These are phyloP conservation scores for Coendou prehensilis DNA, from an alignment of 2,797 vertebrate species.

Conservation along the genomic window DNA sequence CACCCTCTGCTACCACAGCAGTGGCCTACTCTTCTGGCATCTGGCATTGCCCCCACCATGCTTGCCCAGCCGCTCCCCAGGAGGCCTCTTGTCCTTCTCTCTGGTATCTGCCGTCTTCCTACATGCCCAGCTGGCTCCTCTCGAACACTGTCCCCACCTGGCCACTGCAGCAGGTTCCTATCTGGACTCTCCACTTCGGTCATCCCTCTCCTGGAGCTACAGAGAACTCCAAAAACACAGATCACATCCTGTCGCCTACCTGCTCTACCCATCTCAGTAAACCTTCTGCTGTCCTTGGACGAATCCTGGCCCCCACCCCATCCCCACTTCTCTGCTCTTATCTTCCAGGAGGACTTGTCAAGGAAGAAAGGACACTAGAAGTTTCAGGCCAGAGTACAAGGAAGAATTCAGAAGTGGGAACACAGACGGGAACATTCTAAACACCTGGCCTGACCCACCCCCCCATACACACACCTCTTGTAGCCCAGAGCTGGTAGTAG, in stretches of 20 bases:
- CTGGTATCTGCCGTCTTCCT: background rate
- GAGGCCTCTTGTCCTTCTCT: background rate
- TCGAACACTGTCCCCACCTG: background rate
- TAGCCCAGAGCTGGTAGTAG: too few relatives aligned
- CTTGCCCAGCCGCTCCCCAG: background rate
- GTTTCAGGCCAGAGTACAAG: too few relatives aligned
- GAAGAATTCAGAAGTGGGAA: background rate
- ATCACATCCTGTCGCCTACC: background rate
- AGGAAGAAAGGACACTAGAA: background rate
- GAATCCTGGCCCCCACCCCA: background rate
- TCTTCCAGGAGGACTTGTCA: background rate
- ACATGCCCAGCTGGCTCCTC: background rate
- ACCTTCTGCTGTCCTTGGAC: background rate
- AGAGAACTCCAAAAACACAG: background rate
- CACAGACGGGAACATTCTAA: background rate
- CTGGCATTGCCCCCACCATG: background rate
- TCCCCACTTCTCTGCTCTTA: background rate
- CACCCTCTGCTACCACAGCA: background rate
- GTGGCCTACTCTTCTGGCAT: background rate
- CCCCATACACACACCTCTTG: background rate
- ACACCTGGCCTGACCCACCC: background rate
- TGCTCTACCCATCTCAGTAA: background rate
- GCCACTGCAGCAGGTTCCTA: background rate
- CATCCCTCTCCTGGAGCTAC: background rate
- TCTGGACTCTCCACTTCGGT: background rate